A percentile compares a stretch with the other conserved stretches of the same genome.
phyloP scores from a whole-genome alignment of 2,797 vertebrate genomes.

The Neosilurus hyrtlii region DNA sequence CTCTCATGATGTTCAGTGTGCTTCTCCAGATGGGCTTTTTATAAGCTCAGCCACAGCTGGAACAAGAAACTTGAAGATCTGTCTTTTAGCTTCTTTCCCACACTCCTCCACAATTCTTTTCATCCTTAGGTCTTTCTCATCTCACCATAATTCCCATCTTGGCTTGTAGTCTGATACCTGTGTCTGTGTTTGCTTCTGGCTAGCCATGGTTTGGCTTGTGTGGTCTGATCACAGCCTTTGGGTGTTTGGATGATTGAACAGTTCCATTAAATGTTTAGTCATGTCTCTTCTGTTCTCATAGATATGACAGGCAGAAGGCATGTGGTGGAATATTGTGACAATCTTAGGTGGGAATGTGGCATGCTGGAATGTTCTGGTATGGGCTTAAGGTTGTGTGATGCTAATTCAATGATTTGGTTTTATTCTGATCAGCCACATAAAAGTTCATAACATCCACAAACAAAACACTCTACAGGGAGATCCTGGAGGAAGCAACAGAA shows the following conservation, averaged over 20 bases:
- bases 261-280: conserved; percentile 50
- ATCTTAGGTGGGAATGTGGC: neutral
- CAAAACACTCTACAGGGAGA: neutral
- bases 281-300: neutral
- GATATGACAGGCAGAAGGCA: neutral
- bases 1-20: conserved; percentile 14
- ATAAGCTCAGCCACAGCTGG: conserved; percentile 11
- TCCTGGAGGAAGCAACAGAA: neutral
- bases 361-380: neutral
- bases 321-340: neutral
- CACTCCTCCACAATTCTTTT: neutral
- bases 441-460: neutral
- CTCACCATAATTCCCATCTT: neutral
- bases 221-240: neutral
- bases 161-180: neutral
- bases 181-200: no score
- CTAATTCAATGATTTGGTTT: conserved; percentile 12
- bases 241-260: conserved; percentile 26
- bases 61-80: neutral
- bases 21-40: neutral
- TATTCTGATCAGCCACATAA: conserved; percentile 6
- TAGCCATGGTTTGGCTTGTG: neutral
- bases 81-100: neutral
- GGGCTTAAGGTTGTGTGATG: neutral
- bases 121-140: neutral